Conservation (phyloP, 2,113 vertebrate genomes). For the Myodes glareolus region DNA sequence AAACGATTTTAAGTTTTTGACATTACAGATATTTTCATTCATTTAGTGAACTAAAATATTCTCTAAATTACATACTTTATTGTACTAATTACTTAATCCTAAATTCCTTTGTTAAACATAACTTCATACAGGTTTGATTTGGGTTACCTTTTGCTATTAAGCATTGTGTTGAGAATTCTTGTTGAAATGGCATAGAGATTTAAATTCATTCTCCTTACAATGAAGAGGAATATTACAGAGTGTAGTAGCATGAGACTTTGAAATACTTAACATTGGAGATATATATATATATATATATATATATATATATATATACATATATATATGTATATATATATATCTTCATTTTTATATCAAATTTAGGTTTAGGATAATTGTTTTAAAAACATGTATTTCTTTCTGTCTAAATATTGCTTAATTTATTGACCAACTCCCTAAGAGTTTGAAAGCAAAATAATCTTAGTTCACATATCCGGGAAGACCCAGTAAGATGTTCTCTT, state of each 20-base stretch:
- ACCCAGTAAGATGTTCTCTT: neutral
- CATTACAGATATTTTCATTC: neutral
- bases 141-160: neutral
- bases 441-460: conserved; percentile 23
- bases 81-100: neutral
- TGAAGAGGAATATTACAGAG: neutral
- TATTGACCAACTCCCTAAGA: neutral
- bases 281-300: too few species aligned
- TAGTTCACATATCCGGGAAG: neutral
- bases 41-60: neutral
- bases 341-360: neutral
- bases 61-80: neutral
- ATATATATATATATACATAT: too few species aligned
- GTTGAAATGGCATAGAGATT: accelerated
- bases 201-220: neutral
- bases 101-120: neutral
- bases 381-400: neutral
- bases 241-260: neutral
- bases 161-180: neutral
- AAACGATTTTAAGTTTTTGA: neutral
- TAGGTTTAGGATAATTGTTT: neutral
- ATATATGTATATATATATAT: too few species aligned
- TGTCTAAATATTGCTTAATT: conserved; percentile 13
- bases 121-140: neutral
- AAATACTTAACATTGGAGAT: neutral